Base-by-base conservation (phyloP, 2,888 invertebrate genomes). In the Strigamia transsilvanica region DNA sequence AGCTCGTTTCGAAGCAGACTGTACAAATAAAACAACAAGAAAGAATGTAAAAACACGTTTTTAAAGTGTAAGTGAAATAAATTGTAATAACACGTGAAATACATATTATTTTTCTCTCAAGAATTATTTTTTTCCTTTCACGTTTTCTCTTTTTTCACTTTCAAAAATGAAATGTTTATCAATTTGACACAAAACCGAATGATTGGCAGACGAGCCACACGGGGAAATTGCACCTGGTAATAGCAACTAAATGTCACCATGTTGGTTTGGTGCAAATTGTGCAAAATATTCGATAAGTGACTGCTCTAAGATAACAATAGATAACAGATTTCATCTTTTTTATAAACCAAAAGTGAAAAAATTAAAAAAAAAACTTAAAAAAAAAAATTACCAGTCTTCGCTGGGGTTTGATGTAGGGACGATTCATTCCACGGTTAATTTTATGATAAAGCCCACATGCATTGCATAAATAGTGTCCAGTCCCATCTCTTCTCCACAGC, bases 381-480 rank as follows among this genome's bases (percentile, higher is more conserved):
- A 34, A n/a, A 23, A 15, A 23, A 79, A 32, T 81, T 92, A 96
- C 96, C 94, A 94, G 91, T 91, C 96, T 92, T 90, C 96, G 92
- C 88, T 95, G 94, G 89, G 95, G 96, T 91, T 95, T 95, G 87
- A 95, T 94, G 87, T 96, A 91, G 83, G 97, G 96, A 87, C 96
- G 92, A 90, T 95, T 95, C 91, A 95, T 46, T 46, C 46, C 93
- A 88, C 96, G 96, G 90, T 97, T 97, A 94, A 96, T 94, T 91
- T 96, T 96, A 90, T 94, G 94, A 91, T 99, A 99, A 86, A 99
- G 94, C 87, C 99, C 99, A 90, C 99, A 99, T 85, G 99, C 99
- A 91, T 99, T 99, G 93, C 99, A 99, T 87, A 99, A 93, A 91
- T 98, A 99, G 91, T 99, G 98, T 85, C 99, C 99, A 87, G 97